Evolutionary conservation across 2,888 invertebrate genomes (phyloP).

Genomic region (Beris chalybata): DNA sequence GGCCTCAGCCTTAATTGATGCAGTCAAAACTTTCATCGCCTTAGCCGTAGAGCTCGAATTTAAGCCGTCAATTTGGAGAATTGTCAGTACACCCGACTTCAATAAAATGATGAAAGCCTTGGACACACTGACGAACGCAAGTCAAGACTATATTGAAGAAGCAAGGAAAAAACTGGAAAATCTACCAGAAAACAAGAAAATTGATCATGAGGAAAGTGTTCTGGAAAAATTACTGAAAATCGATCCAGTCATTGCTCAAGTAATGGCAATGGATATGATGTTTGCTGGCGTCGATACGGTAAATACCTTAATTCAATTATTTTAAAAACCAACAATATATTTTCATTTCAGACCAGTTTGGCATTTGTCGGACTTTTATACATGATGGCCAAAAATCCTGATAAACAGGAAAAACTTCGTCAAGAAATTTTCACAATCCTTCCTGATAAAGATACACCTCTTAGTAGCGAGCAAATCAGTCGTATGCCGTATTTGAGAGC

Average conservation of each 20-base stretch:
- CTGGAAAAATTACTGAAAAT: slow-evolving; percentile 66
- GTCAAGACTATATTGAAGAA: slow-evolving; percentile 50
- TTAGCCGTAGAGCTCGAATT: slow-evolving; percentile 45
- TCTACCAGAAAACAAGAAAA: slow-evolving; percentile 47
- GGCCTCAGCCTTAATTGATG: slow-evolving; percentile 24
- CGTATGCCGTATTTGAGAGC: slow-evolving; percentile 64
- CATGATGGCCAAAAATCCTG: slow-evolving; percentile 62
- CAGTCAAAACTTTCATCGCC: slow-evolving; percentile 35
- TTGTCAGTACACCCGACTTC: slow-evolving; percentile 47
- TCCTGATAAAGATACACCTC: slow-evolving; percentile 47
- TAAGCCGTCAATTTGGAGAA: slow-evolving; percentile 50
- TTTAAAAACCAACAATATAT: slow-evolving; percentile 70
- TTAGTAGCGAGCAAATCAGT: slow-evolving; percentile 54
- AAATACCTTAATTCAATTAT: slow-evolving; percentile 43
- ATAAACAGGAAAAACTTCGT: slow-evolving; percentile 61
- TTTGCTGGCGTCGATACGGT: slow-evolving; percentile 74
- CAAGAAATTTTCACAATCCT: slow-evolving; percentile 58
- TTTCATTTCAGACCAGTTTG: slow-evolving; percentile 59
- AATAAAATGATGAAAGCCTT: slow-evolving; percentile 44
- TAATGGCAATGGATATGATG: slow-evolving; percentile 72
- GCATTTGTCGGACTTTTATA: slow-evolving; percentile 60
- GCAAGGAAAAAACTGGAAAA: slow-evolving; percentile 47
- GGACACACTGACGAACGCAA: slow-evolving; percentile 47
- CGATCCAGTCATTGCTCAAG: slow-evolving; percentile 64
- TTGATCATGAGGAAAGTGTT: slow-evolving; percentile 62